A percentile compares a stretch with the other conserved stretches of the same genome.
These are phyloP conservation scores for Tokudaia muenninki DNA, from an alignment of 2,797 vertebrate species.

Conservation along the genomic window DNA sequence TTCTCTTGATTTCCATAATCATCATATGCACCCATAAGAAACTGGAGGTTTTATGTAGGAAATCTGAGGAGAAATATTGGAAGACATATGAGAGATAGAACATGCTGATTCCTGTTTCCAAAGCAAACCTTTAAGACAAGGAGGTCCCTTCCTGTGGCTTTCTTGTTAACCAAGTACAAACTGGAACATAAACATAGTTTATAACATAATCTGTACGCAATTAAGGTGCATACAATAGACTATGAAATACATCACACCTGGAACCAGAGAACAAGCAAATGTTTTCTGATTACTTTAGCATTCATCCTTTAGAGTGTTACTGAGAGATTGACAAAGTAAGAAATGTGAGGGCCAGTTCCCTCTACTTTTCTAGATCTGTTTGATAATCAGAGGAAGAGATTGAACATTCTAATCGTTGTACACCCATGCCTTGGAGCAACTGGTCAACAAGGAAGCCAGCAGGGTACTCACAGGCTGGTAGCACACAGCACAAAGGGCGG, in stretches of 20 bases:
- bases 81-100: conserved; percentile 73
- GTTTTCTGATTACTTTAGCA: neutral
- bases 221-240: neutral
- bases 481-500: neutral
- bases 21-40: neutral
- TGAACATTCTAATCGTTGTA: neutral
- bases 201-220: neutral
- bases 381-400: neutral
- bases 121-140: neutral
- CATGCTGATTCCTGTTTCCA: conserved; percentile 44
- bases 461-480: neutral
- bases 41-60: no score
- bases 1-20: neutral
- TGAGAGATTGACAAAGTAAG: neutral
- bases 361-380: neutral
- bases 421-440: neutral
- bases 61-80: neutral
- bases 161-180: neutral
- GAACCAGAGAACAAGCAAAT: neutral
- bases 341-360: neutral
- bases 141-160: neutral
- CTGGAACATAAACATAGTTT: neutral
- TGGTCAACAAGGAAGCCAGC: neutral
- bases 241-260: neutral
- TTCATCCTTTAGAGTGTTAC: neutral